These are phyloP conservation scores for Brachypteracias leptosomus DNA, from an alignment of 2,113 vertebrate genomes.

Conservation along the genomic window DNA sequence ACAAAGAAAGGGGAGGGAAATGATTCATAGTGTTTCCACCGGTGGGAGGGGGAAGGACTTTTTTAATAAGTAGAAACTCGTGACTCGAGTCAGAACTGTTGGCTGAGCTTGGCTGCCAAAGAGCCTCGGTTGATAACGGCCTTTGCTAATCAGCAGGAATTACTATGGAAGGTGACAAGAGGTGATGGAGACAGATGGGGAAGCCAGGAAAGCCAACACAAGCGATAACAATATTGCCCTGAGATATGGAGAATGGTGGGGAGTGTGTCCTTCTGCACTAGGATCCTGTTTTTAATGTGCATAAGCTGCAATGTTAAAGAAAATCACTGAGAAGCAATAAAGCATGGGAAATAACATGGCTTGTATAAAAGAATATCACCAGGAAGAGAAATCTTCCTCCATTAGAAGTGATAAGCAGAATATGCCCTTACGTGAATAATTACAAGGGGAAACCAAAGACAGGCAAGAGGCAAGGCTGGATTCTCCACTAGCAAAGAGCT, in stretches of 20 bases:
- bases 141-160: constrained; percentile 46
- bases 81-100: constrained; percentile 24
- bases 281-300: constrained; percentile 22
- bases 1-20: constrained; percentile 55
- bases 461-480: not conserved
- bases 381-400: not conserved
- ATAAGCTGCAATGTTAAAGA: not conserved
- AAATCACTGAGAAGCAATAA: not conserved
- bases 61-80: not conserved
- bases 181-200: constrained; percentile 30
- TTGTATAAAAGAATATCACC: not conserved
- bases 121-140: constrained; percentile 21
- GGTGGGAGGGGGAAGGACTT: not conserved
- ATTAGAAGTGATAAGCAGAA: not conserved
- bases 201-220: constrained; percentile 26
- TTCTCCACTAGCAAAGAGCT: not conserved
- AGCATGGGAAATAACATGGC: not conserved
- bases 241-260: not conserved
- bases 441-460: not conserved
- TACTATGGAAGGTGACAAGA: constrained; percentile 50
- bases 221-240: not conserved
- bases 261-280: not conserved
- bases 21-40: constrained; percentile 35
- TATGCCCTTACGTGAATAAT: not conserved
- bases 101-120: constrained; percentile 17